Base-by-base conservation (phyloP, 2,113 vertebrate genomes). In the Delphinus delphis region DNA sequence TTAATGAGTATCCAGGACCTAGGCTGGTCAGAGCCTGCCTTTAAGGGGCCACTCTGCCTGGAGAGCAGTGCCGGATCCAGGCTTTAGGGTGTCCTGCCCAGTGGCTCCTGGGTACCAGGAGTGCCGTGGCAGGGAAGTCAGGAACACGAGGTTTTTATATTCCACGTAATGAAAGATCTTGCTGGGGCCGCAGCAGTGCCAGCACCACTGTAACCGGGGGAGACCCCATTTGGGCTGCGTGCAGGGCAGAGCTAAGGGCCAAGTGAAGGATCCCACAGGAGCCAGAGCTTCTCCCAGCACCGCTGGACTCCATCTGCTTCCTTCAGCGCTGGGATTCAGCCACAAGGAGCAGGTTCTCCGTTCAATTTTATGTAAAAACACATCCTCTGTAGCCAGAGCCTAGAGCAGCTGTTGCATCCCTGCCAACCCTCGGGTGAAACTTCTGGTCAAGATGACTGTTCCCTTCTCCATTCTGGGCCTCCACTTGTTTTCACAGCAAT, bases 21-120 rank as follows among this genome's bases (percentile, higher is more conserved):
- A 5, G 1, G 1, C 3, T 0, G 1, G 38, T 17, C 31, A 6
- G 7, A 44, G 15, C 28, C 50, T 28, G 26, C 13, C 71, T 25
- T 21, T 7, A 25, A 31, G 23, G 23, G 26, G 5, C 15, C 28
- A 38, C 8, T 83, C 47, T 67, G 8, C 55, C n/a, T 3, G 10
- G 58, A 2, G 9, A 68, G 8, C n/a, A 62, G 12, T 1, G 6
- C 3, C 13, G 2, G 1, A 5, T 47, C 68, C 3, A 3, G 3
- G 60, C 20, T 50, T 76, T 77, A 8, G 5, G 14, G 38, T 8
- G 8, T 41, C 23, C 25, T 31, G 2, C 14, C 71, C 41, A 47
- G 41, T 76, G 73, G 73, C 26, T 47, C 41, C 8, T 47, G 41
- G 73, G 73, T 20, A 31, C 14, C 17, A 47, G 73, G 28, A 76